Evolutionary conservation across 2,888 invertebrate genomes (phyloP), one percentile per base, ranked within the genome.

Genomic region (Parascotia fuliginaria): DNA sequence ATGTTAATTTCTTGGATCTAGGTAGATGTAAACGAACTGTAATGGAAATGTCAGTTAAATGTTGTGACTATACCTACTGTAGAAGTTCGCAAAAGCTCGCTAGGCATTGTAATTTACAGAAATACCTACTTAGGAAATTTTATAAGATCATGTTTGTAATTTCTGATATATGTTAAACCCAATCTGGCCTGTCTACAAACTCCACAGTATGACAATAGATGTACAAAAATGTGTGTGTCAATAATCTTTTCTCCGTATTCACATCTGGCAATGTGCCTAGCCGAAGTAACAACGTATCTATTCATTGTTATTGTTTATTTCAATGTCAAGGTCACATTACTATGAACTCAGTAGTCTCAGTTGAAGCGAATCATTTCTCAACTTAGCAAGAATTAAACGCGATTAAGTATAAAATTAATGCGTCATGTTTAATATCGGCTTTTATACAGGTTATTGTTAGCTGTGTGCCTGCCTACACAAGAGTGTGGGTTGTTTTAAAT

Each of bases 281-380:
- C 61, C 54, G 56, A 56, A 49, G 60, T 65, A 63, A 72, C 60
- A 55, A 60, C 44, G 41, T n/a, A 5, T 19, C 3, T 53, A 46
- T 43, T 55, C 60, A 63, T 70, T 66, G 55, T 66, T 66, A 60
- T 60, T 58, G 56, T 38, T 48, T 50, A 50, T 60, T 42, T 56
- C 74, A 76, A 70, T 71, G 76, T 73, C 76, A 76, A 22, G 74
- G 74, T 22, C 65, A 52, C 41, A 53, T 41, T 47, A 42, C n/a
- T n/a, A n/a, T n/a, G n/a, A n/a, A n/a, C 46, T 39, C 43, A 31
- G 34, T 34, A 34, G 48, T 49, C 48, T 57, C 46, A 22, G 28
- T 42, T 47, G 41, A 53, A 55, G 27, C 14, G 56, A 58, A 52
- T 49, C 9, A 58, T 64, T 64, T 64, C 55, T 56, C 44, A 59